Percentiles rank a stretch among this genome's conserved stretches.
Evolutionary conservation across 1,140 invertebrate genomes (phyloP).

Genomic region (Drosophila mauritiana): DNA sequence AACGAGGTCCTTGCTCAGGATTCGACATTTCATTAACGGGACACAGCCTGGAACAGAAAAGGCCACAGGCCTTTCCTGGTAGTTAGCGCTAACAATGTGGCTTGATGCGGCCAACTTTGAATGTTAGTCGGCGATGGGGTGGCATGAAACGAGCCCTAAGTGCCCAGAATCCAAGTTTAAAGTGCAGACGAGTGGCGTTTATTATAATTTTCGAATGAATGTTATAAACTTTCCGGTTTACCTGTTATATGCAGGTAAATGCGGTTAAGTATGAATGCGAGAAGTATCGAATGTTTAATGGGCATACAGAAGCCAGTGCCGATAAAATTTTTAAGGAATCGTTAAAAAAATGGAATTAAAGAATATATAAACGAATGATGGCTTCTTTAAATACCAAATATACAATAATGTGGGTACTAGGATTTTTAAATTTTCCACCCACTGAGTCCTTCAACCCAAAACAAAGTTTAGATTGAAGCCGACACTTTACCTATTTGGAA

Average conservation of each 20-base stretch:
- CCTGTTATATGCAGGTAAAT: not conserved
- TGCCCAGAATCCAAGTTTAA: conserved; percentile 9
- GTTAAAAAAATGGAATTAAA: no score
- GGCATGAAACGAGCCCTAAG: conserved; percentile 15
- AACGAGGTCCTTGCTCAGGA: conserved; percentile 23
- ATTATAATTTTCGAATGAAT: conserved; percentile 24
- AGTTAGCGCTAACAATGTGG: conserved; percentile 69
- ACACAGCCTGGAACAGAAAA: conserved; percentile 56
- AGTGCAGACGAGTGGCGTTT: conserved; percentile 3
- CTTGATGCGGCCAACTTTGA: conserved; percentile 46
- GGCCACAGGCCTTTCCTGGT: conserved; percentile 47
- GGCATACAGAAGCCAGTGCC: not conserved
- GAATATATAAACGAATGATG: no score
- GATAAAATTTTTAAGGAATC: no score
- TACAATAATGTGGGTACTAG: no score
- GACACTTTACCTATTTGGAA: not conserved
- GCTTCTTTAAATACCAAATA: no score
- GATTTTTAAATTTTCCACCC: not conserved
- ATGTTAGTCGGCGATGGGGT: conserved; percentile 16
- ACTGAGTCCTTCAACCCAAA: not conserved
- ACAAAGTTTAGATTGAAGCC: conserved; percentile 5
- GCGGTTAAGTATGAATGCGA: not conserved
- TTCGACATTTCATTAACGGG: conserved; percentile 72
- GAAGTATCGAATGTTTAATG: not conserved
- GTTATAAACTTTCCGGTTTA: conserved; percentile 5